Evolutionary conservation across 2,797 vertebrate genomes (phyloP).

Genomic region (Epinephelus awoara): DNA sequence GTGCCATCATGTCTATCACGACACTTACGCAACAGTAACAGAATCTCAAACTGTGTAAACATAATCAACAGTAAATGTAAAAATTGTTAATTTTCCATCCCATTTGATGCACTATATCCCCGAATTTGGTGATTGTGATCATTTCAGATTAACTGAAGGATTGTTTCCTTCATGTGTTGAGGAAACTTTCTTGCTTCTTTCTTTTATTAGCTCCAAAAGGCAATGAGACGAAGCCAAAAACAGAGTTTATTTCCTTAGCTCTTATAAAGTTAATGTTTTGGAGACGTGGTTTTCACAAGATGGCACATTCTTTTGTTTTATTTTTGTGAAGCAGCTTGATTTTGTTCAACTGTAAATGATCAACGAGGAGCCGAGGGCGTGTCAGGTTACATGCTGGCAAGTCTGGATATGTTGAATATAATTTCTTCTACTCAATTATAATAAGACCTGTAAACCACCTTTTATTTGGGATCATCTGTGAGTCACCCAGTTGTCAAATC

Average conservation of each 20-base stretch:
- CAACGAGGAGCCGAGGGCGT: neutral
- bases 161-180: too few species aligned
- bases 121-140: too few species aligned
- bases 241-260: neutral
- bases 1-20: too few species aligned
- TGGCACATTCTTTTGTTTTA: neutral
- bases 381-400: slow-evolving; percentile 52
- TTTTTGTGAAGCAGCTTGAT: neutral
- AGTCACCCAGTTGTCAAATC: neutral
- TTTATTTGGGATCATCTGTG: neutral
- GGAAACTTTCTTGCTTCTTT: too few species aligned
- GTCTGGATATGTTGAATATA: slow-evolving; percentile 43
- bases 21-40: too few species aligned
- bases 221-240: too few species aligned
- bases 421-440: neutral
- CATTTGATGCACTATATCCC: too few species aligned
- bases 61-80: too few species aligned
- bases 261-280: neutral
- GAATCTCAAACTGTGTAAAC: too few species aligned
- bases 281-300: neutral
- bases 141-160: too few species aligned
- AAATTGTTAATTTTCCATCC: too few species aligned
- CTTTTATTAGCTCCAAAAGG: too few species aligned
- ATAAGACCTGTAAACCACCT: neutral
- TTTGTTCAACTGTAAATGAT: neutral